Evolutionary conservation across 1,140 invertebrate genomes (phyloP).

Genomic region (Dolichoris vasculosae): DNA sequence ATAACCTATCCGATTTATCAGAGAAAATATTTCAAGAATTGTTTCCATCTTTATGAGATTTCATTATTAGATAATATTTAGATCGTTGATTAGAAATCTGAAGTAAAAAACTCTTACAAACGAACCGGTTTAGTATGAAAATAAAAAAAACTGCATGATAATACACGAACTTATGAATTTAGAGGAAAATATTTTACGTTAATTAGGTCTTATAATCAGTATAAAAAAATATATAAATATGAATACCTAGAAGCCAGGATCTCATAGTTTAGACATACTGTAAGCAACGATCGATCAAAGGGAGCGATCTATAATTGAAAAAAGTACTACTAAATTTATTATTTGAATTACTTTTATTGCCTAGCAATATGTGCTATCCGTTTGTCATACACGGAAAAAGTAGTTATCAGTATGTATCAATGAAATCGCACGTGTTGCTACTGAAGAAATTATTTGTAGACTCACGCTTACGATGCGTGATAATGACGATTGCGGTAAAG

Average conservation of each 20-base stretch:
- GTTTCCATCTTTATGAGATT: too few relatives aligned
- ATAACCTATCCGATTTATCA: too few relatives aligned
- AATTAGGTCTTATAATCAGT: neutral
- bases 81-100: too few relatives aligned
- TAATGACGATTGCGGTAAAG: neutral
- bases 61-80: too few relatives aligned
- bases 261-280: neutral
- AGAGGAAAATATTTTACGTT: neutral
- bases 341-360: too few relatives aligned
- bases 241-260: neutral
- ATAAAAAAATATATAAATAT: neutral
- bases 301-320: neutral
- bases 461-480: conserved; percentile 11
- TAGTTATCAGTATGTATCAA: neutral
- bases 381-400: neutral
- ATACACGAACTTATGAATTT: too few relatives aligned
- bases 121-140: too few relatives aligned
- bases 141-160: neutral
- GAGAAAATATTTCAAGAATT: too few relatives aligned
- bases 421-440: neutral
- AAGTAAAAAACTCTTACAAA: too few relatives aligned
- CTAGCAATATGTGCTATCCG: neutral
- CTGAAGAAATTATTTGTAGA: neutral
- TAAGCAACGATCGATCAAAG: too few relatives aligned
- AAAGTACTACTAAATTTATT: neutral